Conservation (phyloP, 2,797 vertebrate genomes). For the Phyllotis vaccarum region DNA sequence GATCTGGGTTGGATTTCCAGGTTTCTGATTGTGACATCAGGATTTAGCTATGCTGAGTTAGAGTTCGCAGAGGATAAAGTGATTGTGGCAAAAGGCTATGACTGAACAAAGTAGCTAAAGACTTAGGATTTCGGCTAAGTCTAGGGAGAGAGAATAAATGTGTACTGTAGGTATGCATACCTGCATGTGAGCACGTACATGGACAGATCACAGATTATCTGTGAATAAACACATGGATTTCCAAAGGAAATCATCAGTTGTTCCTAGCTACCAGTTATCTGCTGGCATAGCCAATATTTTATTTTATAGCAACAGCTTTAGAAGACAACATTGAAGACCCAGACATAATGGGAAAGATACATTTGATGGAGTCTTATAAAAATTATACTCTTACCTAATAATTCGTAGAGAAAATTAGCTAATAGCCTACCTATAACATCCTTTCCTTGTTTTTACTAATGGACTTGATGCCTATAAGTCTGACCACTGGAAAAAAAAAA, state of each 20-base stretch:
- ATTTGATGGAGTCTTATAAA: background rate
- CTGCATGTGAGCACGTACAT: background rate
- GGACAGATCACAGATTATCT: background rate
- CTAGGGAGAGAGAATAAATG: background rate
- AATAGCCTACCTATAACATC: background rate
- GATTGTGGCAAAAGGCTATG: background rate
- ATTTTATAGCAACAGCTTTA: background rate
- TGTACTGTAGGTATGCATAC: too few relatives aligned
- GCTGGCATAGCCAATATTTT: background rate
- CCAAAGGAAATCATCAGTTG: background rate
- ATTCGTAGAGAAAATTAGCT: background rate
- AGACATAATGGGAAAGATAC: background rate
- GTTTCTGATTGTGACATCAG: background rate
- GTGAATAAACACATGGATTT: background rate
- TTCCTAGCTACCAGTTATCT: fast-evolving
- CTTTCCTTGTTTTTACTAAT: background rate
- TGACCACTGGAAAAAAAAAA: background rate
- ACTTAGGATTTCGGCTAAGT: background rate
- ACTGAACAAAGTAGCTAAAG: background rate
- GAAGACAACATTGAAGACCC: background rate
- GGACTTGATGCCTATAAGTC: background rate
- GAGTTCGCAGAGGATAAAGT: background rate
- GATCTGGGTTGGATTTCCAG: background rate
- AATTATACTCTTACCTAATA: background rate
- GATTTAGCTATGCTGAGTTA: background rate